Percentiles rank a stretch among this genome's conserved stretches.
phyloP scores from a whole-genome alignment of 2,888 invertebrate species.

The Sturmia bella region DNA sequence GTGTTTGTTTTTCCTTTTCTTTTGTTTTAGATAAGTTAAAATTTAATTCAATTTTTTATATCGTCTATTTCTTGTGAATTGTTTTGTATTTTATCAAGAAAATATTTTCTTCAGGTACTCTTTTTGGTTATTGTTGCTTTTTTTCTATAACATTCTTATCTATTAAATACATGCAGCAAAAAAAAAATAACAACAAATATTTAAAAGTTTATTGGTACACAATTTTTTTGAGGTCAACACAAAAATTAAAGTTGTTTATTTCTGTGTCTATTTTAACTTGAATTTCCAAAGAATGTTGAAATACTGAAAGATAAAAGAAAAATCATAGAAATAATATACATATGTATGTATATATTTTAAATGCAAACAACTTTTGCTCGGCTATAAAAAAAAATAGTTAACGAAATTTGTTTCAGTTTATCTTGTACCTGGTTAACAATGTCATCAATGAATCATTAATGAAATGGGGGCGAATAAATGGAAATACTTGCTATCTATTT shows the following conservation, averaged over 20 bases:
- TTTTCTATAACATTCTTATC: constrained; percentile 62
- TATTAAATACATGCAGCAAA: constrained; percentile 43
- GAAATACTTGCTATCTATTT: background rate
- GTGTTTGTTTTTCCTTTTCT: constrained; percentile 14
- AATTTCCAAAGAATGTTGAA: constrained; percentile 13
- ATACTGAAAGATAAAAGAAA: constrained; percentile 15
- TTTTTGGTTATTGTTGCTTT: constrained; percentile 25
- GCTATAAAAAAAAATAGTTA: background rate
- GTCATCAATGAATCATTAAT: constrained; percentile 42
- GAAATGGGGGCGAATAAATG: constrained; percentile 27
- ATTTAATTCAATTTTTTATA: constrained; percentile 2
- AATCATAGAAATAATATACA: background rate
- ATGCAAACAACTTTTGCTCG: background rate
- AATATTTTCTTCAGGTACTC: constrained; percentile 35
- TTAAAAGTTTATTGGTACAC: constrained; percentile 27
- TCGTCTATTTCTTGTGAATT: constrained; percentile 35
- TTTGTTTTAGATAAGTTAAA: constrained; percentile 13
- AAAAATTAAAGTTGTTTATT: constrained; percentile 22
- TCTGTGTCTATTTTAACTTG: constrained; percentile 8
- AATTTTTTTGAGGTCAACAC: constrained; percentile 51
- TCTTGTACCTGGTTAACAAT: constrained; percentile 27
- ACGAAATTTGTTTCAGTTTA: constrained; percentile 29
- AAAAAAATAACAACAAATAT: constrained; percentile 17
- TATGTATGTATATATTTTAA: background rate
- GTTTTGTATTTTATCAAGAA: constrained; percentile 30